phyloP scores from a whole-genome alignment of 1,140 invertebrate genomes.

The Eciton burchellii region DNA sequence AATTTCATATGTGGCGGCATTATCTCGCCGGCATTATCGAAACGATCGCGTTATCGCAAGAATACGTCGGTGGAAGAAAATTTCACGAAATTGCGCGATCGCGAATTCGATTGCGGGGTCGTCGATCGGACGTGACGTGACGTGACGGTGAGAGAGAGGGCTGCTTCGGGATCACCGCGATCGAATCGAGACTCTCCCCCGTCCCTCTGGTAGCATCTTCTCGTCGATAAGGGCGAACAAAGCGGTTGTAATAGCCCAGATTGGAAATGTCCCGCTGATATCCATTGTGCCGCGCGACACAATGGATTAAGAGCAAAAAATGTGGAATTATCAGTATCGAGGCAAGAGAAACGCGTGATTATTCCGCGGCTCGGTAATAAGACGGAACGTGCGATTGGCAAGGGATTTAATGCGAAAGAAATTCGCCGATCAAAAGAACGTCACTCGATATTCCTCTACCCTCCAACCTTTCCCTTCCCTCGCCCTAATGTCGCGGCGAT shows the following conservation, averaged over 20 bases:
- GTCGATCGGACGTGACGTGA: slow-evolving; percentile 15
- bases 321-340: slow-evolving; percentile 51
- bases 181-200: background rate
- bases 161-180: background rate
- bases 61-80: background rate
- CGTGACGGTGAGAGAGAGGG: slow-evolving; percentile 2
- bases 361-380: slow-evolving; percentile 54
- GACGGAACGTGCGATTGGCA: slow-evolving; percentile 55
- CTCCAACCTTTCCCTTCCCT: too few relatives aligned
- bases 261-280: slow-evolving; percentile 53
- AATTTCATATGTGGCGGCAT: slow-evolving; percentile 18
- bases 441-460: slow-evolving; percentile 5
- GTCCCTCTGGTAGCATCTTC: background rate
- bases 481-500: slow-evolving; percentile 42
- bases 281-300: slow-evolving; percentile 47
- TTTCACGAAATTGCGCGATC: background rate
- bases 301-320: slow-evolving; percentile 56
- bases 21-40: slow-evolving; percentile 19
- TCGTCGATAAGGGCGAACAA: slow-evolving; percentile 45
- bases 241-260: slow-evolving; percentile 39
- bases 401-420: slow-evolving; percentile 61
- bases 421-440: slow-evolving; percentile 59
- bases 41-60: background rate
- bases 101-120: background rate
- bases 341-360: slow-evolving; percentile 56